A percentile compares a stretch with the other conserved stretches of the same genome.
phyloP scores from a whole-genome alignment of 2,888 invertebrate genomes.

The Heliconius ethilla region DNA sequence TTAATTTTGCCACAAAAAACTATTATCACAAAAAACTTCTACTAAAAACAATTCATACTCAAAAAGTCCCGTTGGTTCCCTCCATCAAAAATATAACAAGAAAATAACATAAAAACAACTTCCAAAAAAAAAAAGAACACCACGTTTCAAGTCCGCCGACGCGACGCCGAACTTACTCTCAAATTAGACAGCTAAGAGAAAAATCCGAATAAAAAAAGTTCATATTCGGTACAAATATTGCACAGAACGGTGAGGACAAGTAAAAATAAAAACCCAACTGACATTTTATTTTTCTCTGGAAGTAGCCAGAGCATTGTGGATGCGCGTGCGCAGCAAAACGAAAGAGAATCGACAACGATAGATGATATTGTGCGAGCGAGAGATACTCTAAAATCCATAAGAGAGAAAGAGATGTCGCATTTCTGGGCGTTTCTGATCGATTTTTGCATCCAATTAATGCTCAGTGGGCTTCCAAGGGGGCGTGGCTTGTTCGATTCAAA shows the following conservation, averaged over 20 bases:
- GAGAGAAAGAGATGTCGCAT: constrained; percentile 55
- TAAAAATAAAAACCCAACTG: constrained; percentile 65
- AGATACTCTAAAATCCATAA: constrained; percentile 24
- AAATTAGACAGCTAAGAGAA: constrained; percentile 64
- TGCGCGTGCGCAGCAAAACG: constrained; percentile 73
- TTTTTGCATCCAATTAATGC: constrained; percentile 78
- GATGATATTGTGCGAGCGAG: constrained; percentile 53
- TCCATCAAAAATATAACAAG: constrained; percentile 26
- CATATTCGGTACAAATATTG: constrained; percentile 78
- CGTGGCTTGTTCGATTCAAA: constrained; percentile 70
- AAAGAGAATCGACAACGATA: constrained; percentile 53
- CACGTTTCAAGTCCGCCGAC: constrained; percentile 54
- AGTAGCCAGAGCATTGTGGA: constrained; percentile 71
- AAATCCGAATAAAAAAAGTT: constrained; percentile 62
- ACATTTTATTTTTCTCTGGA: constrained; percentile 77
- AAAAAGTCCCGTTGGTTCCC: constrained; percentile 40
- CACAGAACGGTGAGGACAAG: constrained; percentile 70
- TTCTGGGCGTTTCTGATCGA: constrained; percentile 72
- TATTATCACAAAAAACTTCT: too few species aligned
- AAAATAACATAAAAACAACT: constrained; percentile 40
- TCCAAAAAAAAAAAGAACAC: constrained; percentile 42
- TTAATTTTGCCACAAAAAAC: too few species aligned
- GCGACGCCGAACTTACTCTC: constrained; percentile 64
- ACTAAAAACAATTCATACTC: constrained; percentile 20
- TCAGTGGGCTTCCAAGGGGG: constrained; percentile 78